These are phyloP conservation scores for Taeniopygia guttata DNA, from an alignment of 2,797 vertebrate species.

Conservation along the genomic window DNA sequence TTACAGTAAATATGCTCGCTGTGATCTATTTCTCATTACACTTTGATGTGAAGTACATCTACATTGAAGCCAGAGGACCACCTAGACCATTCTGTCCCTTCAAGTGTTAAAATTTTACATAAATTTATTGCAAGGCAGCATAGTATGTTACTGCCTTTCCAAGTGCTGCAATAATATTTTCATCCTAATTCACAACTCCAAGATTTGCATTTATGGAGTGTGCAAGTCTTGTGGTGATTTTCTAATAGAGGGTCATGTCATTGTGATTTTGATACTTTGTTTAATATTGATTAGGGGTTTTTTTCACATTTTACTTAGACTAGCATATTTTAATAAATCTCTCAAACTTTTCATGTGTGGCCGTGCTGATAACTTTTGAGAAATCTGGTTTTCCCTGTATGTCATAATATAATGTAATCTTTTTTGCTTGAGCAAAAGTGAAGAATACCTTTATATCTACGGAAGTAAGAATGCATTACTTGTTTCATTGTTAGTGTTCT, in stretches of 20 bases:
- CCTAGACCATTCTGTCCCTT: not conserved
- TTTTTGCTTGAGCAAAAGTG: not conserved
- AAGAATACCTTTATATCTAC: not conserved
- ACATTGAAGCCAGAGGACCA: not conserved
- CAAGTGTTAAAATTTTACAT: not conserved
- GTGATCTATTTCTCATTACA: not conserved
- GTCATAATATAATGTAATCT: not conserved
- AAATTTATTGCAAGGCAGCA: not conserved
- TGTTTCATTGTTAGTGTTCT: not conserved
- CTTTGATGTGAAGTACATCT: not conserved
- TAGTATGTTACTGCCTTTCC: not conserved
- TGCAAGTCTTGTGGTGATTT: not conserved
- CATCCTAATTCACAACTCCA: not conserved
- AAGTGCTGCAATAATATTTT: not conserved
- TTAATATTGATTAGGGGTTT: not conserved
- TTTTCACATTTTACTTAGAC: not conserved
- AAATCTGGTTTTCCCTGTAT: not conserved
- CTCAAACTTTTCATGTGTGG: not conserved
- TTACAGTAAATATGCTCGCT: not conserved
- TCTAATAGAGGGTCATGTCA: not conserved
- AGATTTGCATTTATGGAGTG: not conserved
- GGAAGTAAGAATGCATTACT: not conserved
- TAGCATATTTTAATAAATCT: not conserved
- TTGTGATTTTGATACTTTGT: not conserved
- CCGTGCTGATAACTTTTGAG: not conserved